phyloP scores from a whole-genome alignment of 2,113 vertebrate species.

The Aramus guarauna region DNA sequence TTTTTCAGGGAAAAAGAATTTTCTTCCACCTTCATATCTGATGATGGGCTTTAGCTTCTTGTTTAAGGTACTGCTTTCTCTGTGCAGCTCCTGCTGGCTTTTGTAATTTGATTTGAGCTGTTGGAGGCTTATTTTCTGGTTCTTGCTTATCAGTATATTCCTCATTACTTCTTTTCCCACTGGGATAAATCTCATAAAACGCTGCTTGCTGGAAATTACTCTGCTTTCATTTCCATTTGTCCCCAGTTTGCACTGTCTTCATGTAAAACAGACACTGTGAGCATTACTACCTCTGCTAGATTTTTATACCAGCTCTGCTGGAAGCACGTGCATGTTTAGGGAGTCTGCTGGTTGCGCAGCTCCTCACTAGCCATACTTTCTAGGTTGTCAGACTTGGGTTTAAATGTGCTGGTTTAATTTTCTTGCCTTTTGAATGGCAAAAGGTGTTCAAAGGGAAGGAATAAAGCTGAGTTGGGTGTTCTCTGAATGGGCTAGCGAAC shows the following conservation, averaged over 20 bases:
- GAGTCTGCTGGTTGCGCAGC: not conserved
- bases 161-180: not conserved
- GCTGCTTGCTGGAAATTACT: not conserved
- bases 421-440: not conserved
- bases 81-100: not conserved
- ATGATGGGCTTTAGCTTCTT: slow-evolving; percentile 99
- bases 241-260: not conserved
- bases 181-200: not conserved
- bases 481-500: fast-evolving
- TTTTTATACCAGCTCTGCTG: not conserved
- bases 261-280: not conserved
- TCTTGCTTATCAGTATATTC: not conserved
- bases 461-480: not conserved
- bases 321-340: not conserved
- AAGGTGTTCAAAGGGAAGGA: not conserved
- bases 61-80: slow-evolving; percentile 86
- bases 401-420: not conserved
- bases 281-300: not conserved
- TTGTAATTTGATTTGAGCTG: not conserved
- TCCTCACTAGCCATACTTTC: too few relatives aligned
- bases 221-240: not conserved
- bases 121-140: not conserved
- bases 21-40: slow-evolving; percentile 93
- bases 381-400: not conserved
- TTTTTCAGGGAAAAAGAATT: slow-evolving; percentile 95